Evolutionary conservation across 2,888 invertebrate genomes (phyloP), one percentile per base, ranked within the genome.

Genomic region (Lasioglossum lativentre): DNA sequence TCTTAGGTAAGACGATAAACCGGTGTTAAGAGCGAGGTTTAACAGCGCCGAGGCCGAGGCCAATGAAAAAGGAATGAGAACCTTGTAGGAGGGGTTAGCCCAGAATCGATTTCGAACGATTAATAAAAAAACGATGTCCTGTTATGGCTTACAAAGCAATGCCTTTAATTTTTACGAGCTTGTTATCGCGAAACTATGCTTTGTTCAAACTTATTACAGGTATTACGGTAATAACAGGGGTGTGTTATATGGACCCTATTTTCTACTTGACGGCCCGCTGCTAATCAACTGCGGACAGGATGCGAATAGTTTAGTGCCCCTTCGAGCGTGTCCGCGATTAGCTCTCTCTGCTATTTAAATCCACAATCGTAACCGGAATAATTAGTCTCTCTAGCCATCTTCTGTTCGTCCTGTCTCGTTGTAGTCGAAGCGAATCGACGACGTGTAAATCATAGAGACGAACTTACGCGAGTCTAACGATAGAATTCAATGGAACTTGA

Each of bases 251-350:
- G 27, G 8, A n/a, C 30, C 27, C 75, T 59, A 85, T 84, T 85
- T 85, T 85, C 85, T 78, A 78, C 78, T 34, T 47, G 38, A 45
- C 63, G 85, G 56, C 10, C 74, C n/a, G 16, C 68, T n/a, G 27
- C 45, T 52, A 47, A 70, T 70, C 70, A 52, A 16, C 52, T 19
- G 23, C 68, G 52, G 75, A 66, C 78, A 78, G 85, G 85, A 85
- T 66, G 66, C 75, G 27, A 75, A 52, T 38, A 42, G 27, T 71
- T 59, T 14, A 6, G n/a, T 34, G 38, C 16, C 71, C 30, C 45
- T 72, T 68, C 71, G 52, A 84, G 71, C 85, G 66, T 78, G 42
- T n/a, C 75, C 40, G 27, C 38, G 45, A 42, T 63, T 47, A 56
- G 34, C 56, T 52, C 80, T 52, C 80, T 78, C 66, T 78, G 78